Base-by-base conservation (phyloP, 2,797 vertebrate species). In the Spondyliosoma cantharus region DNA sequence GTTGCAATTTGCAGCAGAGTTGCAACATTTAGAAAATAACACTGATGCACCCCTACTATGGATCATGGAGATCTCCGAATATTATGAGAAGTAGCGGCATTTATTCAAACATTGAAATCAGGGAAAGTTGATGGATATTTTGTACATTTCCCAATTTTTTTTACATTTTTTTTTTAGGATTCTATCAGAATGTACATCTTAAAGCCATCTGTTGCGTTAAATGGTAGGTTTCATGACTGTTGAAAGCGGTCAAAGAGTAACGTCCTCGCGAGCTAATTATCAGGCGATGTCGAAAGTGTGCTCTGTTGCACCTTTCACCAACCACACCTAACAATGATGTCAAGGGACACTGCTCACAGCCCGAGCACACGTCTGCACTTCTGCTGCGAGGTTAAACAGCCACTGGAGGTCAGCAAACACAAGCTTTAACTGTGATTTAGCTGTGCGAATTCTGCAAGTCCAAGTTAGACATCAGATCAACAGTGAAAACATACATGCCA, bases 381-480 rank as follows among this genome's bases (percentile, higher is more conserved):
- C 50, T 68, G 37, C 63, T 16, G 65, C 20, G n/a, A 22, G 32
- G 9, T 57, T 42, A 13, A 45, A 6, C 32, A 12, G 48, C 84
- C 84, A 86, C 62, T 43, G 14, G 81, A 84, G 74, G 86, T 49
- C 86, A 82, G 80, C 79, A 83, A 68, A 73, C 46, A 32, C 29
- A 58, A 27, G 11, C 19, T 64, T 68, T 37, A 19, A 19, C 13
- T 29, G 7, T n/a, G n/a, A n/a, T n/a, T n/a, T n/a, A n/a, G n/a
- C n/a, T n/a, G n/a, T n/a, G n/a, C n/a, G n/a, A 65, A 20, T 14
- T 12, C 43, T 17, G 7, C 43, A 54, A 22, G 17, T 57, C 57
- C 16, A 1, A 59, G 8, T 37, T 37, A 52, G 48, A 8, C 62
- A 7, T 50, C 6, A 49, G 25, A 46, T 9, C 9, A 4, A 19